phyloP scores from a whole-genome alignment of 2,113 vertebrate genomes.

The Cyprinus carpio region DNA sequence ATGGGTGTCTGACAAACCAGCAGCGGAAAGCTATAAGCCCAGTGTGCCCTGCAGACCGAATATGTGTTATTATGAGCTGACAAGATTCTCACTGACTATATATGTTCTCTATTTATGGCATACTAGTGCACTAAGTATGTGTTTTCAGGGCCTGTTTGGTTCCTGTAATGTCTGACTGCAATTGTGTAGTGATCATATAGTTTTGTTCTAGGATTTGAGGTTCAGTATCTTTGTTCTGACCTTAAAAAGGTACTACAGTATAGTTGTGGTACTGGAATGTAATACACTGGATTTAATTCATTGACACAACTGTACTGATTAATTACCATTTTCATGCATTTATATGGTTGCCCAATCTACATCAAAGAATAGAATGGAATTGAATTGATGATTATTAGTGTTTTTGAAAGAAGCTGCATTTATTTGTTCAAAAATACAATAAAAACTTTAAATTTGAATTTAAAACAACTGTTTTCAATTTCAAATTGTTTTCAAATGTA shows the following conservation, averaged over 20 bases:
- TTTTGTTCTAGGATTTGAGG: neutral
- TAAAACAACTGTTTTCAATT: no score
- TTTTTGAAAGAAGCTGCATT: no score
- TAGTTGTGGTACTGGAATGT: neutral
- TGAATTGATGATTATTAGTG: no score
- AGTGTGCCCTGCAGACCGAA: neutral
- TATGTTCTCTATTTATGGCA: conserved; percentile 6
- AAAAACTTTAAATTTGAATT: no score
- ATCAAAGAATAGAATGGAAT: neutral
- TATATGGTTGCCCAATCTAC: neutral
- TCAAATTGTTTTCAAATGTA: no score
- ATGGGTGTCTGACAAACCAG: conserved; percentile 11
- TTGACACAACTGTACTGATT: neutral
- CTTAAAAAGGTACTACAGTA: neutral
- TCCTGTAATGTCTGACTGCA: neutral
- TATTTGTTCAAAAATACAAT: no score
- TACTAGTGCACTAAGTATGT: neutral
- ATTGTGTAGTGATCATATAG: neutral
- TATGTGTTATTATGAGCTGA: conserved; percentile 11
- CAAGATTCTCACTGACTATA: neutral
- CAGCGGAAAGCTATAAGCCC: neutral
- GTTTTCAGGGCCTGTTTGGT: neutral
- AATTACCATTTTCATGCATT: neutral
- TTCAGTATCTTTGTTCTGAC: neutral
- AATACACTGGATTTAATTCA: neutral